A percentile compares a stretch with the other conserved stretches of the same genome.
phyloP scores from a whole-genome alignment of 2,113 vertebrate genomes.

The Mormyrus lacerda region DNA sequence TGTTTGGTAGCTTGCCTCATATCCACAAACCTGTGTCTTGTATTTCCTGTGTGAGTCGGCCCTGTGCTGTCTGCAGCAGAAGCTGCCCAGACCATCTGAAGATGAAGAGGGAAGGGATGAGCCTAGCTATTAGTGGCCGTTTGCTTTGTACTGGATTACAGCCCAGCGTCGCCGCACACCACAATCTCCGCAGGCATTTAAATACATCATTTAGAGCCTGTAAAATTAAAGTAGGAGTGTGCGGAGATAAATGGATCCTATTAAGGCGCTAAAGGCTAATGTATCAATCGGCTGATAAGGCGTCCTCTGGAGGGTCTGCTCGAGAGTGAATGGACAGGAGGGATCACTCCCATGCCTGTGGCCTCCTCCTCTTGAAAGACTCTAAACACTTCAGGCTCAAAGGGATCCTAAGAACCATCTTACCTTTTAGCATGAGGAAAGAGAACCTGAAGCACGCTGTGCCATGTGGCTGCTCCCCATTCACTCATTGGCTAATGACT shows the following conservation, averaged over 20 bases:
- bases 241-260: slow-evolving; percentile 60
- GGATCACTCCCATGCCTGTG: not conserved
- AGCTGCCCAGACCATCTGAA: not conserved
- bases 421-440: slow-evolving; percentile 46
- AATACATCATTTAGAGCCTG: slow-evolving; percentile 50
- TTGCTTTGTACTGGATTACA: slow-evolving; percentile 35
- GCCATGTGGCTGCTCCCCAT: not conserved
- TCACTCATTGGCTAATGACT: not conserved
- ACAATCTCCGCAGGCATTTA: slow-evolving; percentile 51
- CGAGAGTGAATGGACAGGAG: slow-evolving; percentile 24
- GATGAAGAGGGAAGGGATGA: not conserved
- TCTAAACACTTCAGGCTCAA: slow-evolving; percentile 39
- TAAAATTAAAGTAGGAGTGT: slow-evolving; percentile 56
- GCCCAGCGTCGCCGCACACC: slow-evolving; percentile 43
- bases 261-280: slow-evolving; percentile 57
- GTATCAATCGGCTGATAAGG: slow-evolving; percentile 55
- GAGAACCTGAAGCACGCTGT: not conserved
- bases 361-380: slow-evolving; percentile 23
- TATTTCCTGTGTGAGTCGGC: not conserved
- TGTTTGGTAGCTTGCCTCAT: not conserved
- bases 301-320: slow-evolving; percentile 40
- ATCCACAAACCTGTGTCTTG: not conserved
- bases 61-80: not conserved
- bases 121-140: slow-evolving; percentile 53
- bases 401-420: slow-evolving; percentile 45